Evolutionary conservation across 2,888 invertebrate species (phyloP).

Genomic region (Eurois occulta): DNA sequence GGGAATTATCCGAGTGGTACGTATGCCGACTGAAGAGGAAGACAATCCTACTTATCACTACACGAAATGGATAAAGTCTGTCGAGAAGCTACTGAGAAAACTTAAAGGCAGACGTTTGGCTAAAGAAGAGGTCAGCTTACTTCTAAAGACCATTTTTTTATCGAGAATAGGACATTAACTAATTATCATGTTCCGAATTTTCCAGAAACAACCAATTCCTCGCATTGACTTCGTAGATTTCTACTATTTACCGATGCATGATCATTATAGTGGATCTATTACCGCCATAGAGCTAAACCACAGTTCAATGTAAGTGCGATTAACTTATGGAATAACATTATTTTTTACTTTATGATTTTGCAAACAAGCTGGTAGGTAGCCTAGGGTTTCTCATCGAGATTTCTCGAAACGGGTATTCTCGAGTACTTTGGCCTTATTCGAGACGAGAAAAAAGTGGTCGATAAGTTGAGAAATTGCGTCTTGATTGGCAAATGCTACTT

Average conservation of each 20-base stretch:
- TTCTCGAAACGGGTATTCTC: background rate
- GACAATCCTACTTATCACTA: conserved; percentile 79
- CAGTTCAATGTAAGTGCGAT: conserved; percentile 87
- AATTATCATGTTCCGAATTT: background rate
- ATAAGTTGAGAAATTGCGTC: background rate
- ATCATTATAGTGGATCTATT: conserved; percentile 92
- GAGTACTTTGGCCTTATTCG: background rate
- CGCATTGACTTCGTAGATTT: conserved; percentile 90
- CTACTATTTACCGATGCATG: conserved; percentile 94
- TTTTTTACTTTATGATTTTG: background rate
- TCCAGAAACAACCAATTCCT: conserved; percentile 84
- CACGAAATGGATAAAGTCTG: conserved; percentile 76
- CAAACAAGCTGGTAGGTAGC: background rate
- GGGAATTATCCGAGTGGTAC: conserved; percentile 83
- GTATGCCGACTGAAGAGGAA: conserved; percentile 84
- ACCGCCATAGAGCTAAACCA: conserved; percentile 91
- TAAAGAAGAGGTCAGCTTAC: conserved; percentile 80
- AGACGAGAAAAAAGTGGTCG: background rate
- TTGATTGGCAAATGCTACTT: background rate
- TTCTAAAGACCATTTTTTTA: background rate
- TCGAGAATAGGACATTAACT: background rate
- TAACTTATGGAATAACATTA: background rate
- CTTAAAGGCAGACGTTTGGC: conserved; percentile 86
- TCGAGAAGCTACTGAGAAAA: conserved; percentile 80
- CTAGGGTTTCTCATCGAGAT: background rate